These are phyloP conservation scores for Chamaetylas fuelleborni DNA, from an alignment of 2,113 vertebrate species.

Conservation along the genomic window DNA sequence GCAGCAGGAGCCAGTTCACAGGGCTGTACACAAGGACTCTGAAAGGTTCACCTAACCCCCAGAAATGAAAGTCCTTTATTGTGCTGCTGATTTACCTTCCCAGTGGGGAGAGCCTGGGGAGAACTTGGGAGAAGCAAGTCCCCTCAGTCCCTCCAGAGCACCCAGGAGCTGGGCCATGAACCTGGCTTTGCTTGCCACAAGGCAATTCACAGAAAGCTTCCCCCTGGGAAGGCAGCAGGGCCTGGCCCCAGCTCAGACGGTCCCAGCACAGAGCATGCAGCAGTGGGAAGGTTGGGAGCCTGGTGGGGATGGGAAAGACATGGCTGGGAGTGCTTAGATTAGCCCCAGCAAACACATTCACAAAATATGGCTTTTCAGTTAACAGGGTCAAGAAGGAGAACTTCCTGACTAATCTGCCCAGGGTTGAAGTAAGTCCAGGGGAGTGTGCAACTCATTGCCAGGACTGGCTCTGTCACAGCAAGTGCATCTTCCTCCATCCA, in stretches of 20 bases:
- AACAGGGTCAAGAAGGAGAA: not conserved
- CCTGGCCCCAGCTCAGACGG: rapidly evolving
- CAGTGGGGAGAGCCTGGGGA: not conserved
- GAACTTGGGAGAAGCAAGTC: not conserved
- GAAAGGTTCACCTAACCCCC: not conserved
- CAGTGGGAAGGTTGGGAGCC: not conserved
- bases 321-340: rapidly evolving
- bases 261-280: not conserved
- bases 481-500: not conserved
- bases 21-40: not conserved
- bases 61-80: rapidly evolving
- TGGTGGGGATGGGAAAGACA: rapidly evolving
- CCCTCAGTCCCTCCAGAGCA: not conserved
- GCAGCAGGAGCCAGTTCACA: not conserved
- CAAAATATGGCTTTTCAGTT: conserved; percentile 61
- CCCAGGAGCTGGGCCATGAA: not conserved
- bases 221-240: not conserved
- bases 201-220: not conserved
- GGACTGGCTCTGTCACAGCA: not conserved
- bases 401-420: not conserved
- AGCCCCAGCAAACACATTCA: conserved; percentile 16
- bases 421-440: not conserved
- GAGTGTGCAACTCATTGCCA: rapidly evolving
- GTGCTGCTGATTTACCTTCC: not conserved
- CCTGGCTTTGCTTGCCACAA: not conserved